Evolutionary conservation across 2,888 invertebrate species (phyloP), one percentile per base, ranked within the genome.

Genomic region (Artemia sp.): DNA sequence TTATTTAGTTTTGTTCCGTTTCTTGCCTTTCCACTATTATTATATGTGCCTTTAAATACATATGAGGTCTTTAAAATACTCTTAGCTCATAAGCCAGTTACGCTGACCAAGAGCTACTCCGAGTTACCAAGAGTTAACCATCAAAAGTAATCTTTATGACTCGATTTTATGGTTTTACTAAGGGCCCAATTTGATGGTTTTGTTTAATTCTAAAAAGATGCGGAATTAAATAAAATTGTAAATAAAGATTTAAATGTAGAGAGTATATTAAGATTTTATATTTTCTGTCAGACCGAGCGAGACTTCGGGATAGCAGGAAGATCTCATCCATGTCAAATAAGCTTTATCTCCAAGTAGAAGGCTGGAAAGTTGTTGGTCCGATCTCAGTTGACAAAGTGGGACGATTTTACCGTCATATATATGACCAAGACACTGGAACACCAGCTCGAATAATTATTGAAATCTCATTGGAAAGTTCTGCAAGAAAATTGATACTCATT

Each of bases 381-480:
- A 89, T 98, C 14, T 90, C 93, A 10, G 90, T 98, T 0, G 97
- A 98, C 79, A 87, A 90, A 78, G 95, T 96, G 38, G 97, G 97
- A 3, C 85, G 90, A 66, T 97, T 89, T 81, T 97, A 96, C 77
- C 80, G 91, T n/a, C 84, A 85, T 72, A 66, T 66, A 19, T 51
- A 70, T 51, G 12, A 67, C 14, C 12, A 51, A 50, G 53, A 52
- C 12, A 67, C 51, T 50, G 73, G 76, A 68, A 77, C 79, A 7
- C 83, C 85, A 74, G 89, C 90, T 0, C 84, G 95, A 69, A 51
- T 71, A 9, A 51, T 70, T n/a, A 89, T 96, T 76, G 90, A 90
- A 74, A 91, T 98, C 19, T 86, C 88, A 0, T 81, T 95, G 73
- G 92, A 94, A 78, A 94, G 94, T 0, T 92, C 92, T 2, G 96